phyloP scores from a whole-genome alignment of 1,140 invertebrate species.

The Platorchestia sp. region DNA sequence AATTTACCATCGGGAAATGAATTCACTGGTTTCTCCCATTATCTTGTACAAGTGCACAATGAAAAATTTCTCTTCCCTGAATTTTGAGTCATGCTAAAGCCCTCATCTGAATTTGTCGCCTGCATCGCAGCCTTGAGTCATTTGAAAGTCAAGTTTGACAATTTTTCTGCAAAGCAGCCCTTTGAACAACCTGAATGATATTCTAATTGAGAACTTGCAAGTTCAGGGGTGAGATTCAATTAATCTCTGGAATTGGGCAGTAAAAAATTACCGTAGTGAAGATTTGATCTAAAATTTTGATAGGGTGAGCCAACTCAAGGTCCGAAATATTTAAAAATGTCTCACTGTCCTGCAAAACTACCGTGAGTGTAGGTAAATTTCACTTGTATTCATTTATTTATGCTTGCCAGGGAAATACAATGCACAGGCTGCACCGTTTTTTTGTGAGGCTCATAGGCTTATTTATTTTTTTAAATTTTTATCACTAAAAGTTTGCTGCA shows the following conservation, averaged over 20 bases:
- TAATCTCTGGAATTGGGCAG: not conserved
- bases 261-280: not conserved
- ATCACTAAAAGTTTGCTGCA: too few relatives aligned
- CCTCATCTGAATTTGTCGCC: not conserved
- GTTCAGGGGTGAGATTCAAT: not conserved
- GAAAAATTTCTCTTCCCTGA: too few relatives aligned
- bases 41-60: too few relatives aligned
- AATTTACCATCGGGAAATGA: too few relatives aligned
- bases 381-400: not conserved
- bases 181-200: not conserved
- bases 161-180: not conserved
- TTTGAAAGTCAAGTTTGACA: not conserved
- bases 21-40: too few relatives aligned
- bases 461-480: too few relatives aligned
- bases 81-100: too few relatives aligned
- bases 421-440: too few relatives aligned
- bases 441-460: too few relatives aligned
- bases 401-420: not conserved
- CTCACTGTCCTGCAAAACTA: not conserved
- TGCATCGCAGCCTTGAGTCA: not conserved
- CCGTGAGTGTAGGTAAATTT: not conserved
- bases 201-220: not conserved
- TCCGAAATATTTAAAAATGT: not conserved
- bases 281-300: not conserved
- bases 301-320: not conserved